Evolutionary conservation across 2,797 vertebrate genomes (phyloP).

Genomic region (Leptoclinus maculatus): DNA sequence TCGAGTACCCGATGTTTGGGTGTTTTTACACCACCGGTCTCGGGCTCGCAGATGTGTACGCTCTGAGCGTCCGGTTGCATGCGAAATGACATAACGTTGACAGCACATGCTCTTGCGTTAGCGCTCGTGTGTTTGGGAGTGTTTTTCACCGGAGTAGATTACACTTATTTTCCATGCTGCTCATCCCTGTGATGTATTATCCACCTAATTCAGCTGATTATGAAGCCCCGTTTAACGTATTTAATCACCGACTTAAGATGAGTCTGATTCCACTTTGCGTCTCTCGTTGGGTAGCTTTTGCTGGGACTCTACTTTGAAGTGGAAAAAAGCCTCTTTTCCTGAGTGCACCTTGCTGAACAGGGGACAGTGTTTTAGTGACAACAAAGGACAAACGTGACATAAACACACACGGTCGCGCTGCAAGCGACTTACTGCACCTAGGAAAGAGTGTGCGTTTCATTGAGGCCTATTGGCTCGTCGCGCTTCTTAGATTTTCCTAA

Average conservation of each 20-base stretch:
- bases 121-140: slow-evolving; percentile 49
- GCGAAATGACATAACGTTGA: slow-evolving; percentile 78
- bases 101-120: slow-evolving; percentile 57
- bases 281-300: slow-evolving; percentile 19
- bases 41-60: slow-evolving; percentile 69
- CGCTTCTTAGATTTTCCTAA: slow-evolving; percentile 62
- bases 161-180: slow-evolving; percentile 76
- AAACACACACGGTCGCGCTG: slow-evolving; percentile 60
- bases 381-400: slow-evolving; percentile 69
- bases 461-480: slow-evolving; percentile 57
- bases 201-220: slow-evolving; percentile 68
- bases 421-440: slow-evolving; percentile 63
- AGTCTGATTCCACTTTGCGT: slow-evolving; percentile 58
- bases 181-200: slow-evolving; percentile 73
- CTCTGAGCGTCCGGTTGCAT: slow-evolving; percentile 65
- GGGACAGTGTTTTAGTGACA: slow-evolving; percentile 63
- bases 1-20: slow-evolving; percentile 58
- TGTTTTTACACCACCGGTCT: slow-evolving; percentile 61
- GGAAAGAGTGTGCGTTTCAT: slow-evolving; percentile 75
- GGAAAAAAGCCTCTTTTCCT: slow-evolving; percentile 43
- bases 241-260: slow-evolving; percentile 67
- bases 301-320: slow-evolving; percentile 42
- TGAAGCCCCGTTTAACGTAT: slow-evolving; percentile 59
- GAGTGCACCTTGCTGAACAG: slow-evolving; percentile 48
- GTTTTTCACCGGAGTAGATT: slow-evolving; percentile 61